Evolutionary conservation across 2,888 invertebrate genomes (phyloP).

Genomic region (Molanna angustata): DNA sequence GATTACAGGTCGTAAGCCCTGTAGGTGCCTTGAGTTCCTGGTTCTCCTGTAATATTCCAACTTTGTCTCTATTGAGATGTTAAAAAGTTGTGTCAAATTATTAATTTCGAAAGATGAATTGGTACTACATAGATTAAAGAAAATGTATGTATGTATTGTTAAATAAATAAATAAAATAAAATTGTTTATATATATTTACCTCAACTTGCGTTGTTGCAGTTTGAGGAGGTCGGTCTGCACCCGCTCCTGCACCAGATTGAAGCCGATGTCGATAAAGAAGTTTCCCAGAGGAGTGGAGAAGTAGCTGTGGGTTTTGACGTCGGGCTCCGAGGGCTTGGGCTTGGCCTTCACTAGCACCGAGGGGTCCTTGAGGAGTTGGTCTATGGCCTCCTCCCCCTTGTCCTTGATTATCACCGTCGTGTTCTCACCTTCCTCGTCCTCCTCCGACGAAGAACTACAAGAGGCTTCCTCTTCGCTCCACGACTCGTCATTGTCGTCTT

Average conservation of each 20-base stretch:
- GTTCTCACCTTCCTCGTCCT: constrained; percentile 1
- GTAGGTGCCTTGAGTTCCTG: too few species aligned
- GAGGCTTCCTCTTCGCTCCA: constrained; percentile 10
- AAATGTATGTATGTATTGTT: too few species aligned
- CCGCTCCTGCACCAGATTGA: constrained; percentile 17
- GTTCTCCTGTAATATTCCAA: too few species aligned
- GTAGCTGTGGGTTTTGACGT: constrained; percentile 3
- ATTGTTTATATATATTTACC: too few species aligned
- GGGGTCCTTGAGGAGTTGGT: neutral
- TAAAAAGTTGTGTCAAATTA: too few species aligned
- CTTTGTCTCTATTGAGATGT: too few species aligned
- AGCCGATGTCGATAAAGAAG: constrained; percentile 18
- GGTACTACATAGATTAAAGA: too few species aligned
- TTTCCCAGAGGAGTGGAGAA: constrained; percentile 16
- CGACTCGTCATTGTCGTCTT: constrained; percentile 12
- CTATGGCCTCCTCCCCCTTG: constrained; percentile 1
- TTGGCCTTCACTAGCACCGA: neutral
- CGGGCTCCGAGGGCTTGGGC: neutral
- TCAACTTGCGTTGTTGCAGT: constrained; percentile 7
- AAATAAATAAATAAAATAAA: too few species aligned
- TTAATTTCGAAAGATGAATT: too few species aligned
- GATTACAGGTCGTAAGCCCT: too few species aligned
- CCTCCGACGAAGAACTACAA: neutral
- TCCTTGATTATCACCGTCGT: constrained; percentile 12
- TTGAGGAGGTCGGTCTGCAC: constrained; percentile 15